These are phyloP conservation scores for Rhagonycha lutea DNA, from an alignment of 2,888 invertebrate species.

Conservation along the genomic window DNA sequence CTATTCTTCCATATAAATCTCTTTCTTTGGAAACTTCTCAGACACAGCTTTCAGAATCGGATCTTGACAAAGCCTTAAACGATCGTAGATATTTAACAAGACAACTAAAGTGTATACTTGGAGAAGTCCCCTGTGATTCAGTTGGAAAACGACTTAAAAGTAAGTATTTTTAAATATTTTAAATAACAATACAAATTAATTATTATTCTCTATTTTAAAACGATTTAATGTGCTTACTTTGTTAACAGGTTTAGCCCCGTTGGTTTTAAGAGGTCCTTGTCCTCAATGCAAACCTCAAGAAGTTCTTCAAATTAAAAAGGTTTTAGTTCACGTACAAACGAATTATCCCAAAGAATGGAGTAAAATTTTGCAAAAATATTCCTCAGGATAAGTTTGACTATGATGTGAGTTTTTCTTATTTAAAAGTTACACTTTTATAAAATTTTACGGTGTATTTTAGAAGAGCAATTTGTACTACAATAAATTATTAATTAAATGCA, in stretches of 20 bases:
- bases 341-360: slow-evolving; percentile 79
- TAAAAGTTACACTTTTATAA: background rate
- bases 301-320: slow-evolving; percentile 73
- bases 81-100: slow-evolving; percentile 73
- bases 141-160: slow-evolving; percentile 75
- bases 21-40: slow-evolving; percentile 7
- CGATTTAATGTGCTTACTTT: background rate
- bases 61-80: slow-evolving; percentile 68
- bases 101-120: slow-evolving; percentile 74
- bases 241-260: slow-evolving; percentile 69
- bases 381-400: slow-evolving; percentile 39
- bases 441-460: background rate
- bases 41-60: slow-evolving; percentile 66
- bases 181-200: no score
- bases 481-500: background rate
- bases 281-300: slow-evolving; percentile 73
- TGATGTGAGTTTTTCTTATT: background rate
- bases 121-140: slow-evolving; percentile 75
- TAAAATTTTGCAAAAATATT: slow-evolving; percentile 71
- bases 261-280: slow-evolving; percentile 74
- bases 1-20: slow-evolving; percentile 17
- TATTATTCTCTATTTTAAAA: background rate
- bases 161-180: slow-evolving; percentile 50
- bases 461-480: background rate
- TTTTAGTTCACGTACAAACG: slow-evolving; percentile 73